These are phyloP conservation scores for Drosophila anceps DNA, from an alignment of 2,888 invertebrate species.

Conservation along the genomic window DNA sequence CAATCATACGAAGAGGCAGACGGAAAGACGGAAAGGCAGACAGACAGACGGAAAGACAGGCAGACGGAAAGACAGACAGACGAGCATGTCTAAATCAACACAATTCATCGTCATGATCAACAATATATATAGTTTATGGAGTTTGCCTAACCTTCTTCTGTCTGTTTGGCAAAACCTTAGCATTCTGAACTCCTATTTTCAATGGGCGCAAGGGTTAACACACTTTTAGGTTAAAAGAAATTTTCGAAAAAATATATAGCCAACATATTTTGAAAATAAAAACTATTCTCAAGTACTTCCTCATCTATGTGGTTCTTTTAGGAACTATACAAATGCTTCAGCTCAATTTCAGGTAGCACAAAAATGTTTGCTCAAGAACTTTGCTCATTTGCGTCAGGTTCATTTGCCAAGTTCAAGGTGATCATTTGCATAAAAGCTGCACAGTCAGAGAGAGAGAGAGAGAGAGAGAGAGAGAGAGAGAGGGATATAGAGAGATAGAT, in stretches of 20 bases:
- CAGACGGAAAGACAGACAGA: not conserved
- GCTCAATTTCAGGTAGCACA: not conserved
- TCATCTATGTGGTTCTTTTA: not conserved
- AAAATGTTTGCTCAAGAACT: conserved; percentile 42
- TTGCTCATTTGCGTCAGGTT: conserved; percentile 53
- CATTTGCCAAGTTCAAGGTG: conserved; percentile 74
- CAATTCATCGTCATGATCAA: not conserved
- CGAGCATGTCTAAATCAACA: not conserved
- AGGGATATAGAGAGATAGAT: too few species aligned
- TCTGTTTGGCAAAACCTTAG: too few species aligned
- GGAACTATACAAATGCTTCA: conserved; percentile 5
- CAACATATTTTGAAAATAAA: not conserved
- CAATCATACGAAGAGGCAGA: not conserved
- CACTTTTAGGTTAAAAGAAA: not conserved
- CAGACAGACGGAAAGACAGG: not conserved
- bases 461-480: not conserved
- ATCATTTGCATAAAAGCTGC: conserved; percentile 61
- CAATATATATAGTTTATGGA: not conserved
- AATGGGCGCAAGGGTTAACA: not conserved
- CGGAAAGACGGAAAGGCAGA: not conserved
- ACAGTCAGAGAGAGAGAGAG: not conserved
- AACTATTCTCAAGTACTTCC: not conserved
- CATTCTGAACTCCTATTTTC: not conserved
- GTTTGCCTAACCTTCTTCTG: not conserved
- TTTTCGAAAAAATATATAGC: not conserved